phyloP scores from a whole-genome alignment of 2,888 invertebrate genomes.

The Muschampia plurimacula region DNA sequence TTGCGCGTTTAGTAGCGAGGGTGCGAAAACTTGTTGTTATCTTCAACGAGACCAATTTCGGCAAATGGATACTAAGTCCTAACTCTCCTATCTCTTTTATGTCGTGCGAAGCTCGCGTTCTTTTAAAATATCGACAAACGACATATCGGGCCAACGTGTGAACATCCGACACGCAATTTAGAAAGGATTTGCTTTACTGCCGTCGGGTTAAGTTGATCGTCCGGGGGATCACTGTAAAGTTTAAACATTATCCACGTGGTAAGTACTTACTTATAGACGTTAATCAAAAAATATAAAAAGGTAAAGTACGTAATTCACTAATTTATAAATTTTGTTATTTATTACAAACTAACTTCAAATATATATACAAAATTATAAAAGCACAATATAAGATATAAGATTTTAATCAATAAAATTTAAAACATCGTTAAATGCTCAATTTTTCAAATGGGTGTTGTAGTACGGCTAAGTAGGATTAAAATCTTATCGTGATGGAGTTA shows the following conservation, averaged over 20 bases:
- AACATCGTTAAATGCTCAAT: not conserved
- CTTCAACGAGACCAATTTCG: constrained; percentile 84
- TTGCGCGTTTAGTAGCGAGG: constrained; percentile 83
- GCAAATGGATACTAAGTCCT: constrained; percentile 86
- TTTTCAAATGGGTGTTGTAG: not conserved
- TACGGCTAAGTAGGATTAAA: constrained; percentile 18
- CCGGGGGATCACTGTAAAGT: constrained; percentile 49
- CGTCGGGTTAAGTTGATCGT: constrained; percentile 53
- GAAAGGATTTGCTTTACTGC: constrained; percentile 79
- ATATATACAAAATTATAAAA: too few species aligned
- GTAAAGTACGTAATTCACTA: too few species aligned
- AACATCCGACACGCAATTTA: constrained; percentile 71
- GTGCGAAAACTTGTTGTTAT: constrained; percentile 86
- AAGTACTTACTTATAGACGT: constrained; percentile 8
- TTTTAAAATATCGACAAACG: constrained; percentile 82
- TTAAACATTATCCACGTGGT: constrained; percentile 52
- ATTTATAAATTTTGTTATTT: too few species aligned
- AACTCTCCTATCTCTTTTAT: constrained; percentile 83
- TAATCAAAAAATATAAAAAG: not conserved
- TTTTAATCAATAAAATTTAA: not conserved
- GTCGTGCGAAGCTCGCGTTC: constrained; percentile 69
- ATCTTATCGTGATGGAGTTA: constrained; percentile 43
- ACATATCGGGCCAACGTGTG: constrained; percentile 63
- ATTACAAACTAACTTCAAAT: too few species aligned
- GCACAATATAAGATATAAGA: not conserved